Conservation (phyloP, 1,140 invertebrate species). For the Centruroides vittatus region DNA sequence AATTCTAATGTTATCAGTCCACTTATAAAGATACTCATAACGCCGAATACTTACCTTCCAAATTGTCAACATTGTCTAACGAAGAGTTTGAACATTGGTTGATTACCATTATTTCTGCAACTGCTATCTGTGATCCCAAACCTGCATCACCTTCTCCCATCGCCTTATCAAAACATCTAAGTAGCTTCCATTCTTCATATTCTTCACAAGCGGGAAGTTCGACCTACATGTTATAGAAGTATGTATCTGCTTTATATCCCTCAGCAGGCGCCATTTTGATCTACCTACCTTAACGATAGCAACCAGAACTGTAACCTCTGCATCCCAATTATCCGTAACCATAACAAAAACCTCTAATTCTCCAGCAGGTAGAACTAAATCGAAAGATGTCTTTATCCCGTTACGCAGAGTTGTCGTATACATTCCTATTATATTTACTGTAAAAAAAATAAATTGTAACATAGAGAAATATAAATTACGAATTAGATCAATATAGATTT, state of each 20-base stretch:
- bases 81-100: slow-evolving; percentile 1
- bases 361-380: slow-evolving; percentile 8
- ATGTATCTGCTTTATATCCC: no score
- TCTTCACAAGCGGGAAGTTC: slow-evolving; percentile 6
- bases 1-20: background rate
- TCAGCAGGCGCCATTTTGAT: no score
- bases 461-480: no score
- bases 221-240: background rate
- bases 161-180: slow-evolving; percentile 2
- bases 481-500: no score
- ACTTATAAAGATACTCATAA: no score
- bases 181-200: slow-evolving; percentile 4
- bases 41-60: slow-evolving; percentile 1
- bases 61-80: background rate
- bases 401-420: background rate
- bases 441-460: background rate
- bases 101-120: slow-evolving; percentile 7
- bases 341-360: slow-evolving; percentile 5
- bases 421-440: background rate
- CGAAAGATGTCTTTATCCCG: slow-evolving; percentile 5
- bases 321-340: slow-evolving; percentile 5
- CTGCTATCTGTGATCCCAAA: slow-evolving; percentile 5
- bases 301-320: background rate
- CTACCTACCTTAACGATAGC: background rate
- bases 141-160: slow-evolving; percentile 9